Conservation (phyloP, 2,113 vertebrate genomes). For the Microcebus jonahi region DNA sequence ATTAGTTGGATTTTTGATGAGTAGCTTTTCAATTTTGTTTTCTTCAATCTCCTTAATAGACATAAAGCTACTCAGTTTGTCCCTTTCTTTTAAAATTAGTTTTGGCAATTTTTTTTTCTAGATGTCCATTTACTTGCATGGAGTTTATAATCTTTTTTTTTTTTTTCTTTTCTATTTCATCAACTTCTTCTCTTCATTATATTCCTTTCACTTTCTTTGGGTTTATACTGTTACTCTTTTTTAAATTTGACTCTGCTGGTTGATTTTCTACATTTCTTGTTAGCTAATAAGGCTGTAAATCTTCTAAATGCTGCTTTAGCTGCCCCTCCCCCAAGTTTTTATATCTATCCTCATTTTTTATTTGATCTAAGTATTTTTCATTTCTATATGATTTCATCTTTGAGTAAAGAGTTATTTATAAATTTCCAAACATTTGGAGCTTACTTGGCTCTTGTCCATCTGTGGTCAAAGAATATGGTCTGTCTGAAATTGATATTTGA, state of each 20-base stretch:
- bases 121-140: constrained; percentile 11
- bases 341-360: not conserved
- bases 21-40: not conserved
- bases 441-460: not conserved
- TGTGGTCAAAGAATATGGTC: not conserved
- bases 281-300: not conserved
- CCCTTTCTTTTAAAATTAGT: not conserved
- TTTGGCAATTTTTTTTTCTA: constrained; percentile 3
- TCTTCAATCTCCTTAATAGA: not conserved
- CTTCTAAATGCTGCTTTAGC: not conserved
- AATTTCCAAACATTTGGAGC: not conserved
- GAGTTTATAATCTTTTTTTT: not conserved
- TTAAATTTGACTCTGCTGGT: not conserved
- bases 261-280: not conserved
- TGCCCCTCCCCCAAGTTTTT: not conserved
- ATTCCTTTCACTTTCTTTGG: not conserved
- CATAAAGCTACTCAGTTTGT: not conserved
- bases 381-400: constrained; percentile 9
- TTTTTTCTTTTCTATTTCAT: not conserved
- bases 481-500: not conserved
- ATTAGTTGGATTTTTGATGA: not conserved
- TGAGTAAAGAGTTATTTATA: not conserved
- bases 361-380: not conserved
- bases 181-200: constrained; percentile 12
- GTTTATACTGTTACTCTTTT: not conserved